phyloP scores from a whole-genome alignment of 1,140 invertebrate genomes.

The Drosophila pandora region DNA sequence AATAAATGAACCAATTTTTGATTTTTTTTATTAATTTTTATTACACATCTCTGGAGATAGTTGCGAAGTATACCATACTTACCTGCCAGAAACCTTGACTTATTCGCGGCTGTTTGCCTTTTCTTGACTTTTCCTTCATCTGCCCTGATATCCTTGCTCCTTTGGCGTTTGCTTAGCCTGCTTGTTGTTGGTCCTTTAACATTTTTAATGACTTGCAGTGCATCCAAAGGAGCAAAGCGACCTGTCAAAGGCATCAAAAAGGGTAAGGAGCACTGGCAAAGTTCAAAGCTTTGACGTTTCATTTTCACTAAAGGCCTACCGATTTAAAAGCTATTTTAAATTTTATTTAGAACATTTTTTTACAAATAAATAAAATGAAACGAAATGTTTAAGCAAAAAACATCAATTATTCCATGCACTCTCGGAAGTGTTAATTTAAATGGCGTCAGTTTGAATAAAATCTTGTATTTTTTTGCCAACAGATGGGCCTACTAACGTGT shows the following conservation, averaged over 20 bases:
- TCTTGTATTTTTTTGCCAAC: slow-evolving; percentile 17
- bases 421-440: slow-evolving; percentile 38
- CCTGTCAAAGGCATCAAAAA: slow-evolving; percentile 30
- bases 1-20: background rate
- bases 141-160: slow-evolving; percentile 20
- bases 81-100: slow-evolving; percentile 41
- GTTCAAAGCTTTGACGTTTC: slow-evolving; percentile 31
- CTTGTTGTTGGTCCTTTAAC: slow-evolving; percentile 40
- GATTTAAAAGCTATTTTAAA: background rate
- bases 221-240: slow-evolving; percentile 16
- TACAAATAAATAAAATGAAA: background rate
- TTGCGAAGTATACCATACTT: background rate
- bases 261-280: background rate
- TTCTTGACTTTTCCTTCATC: slow-evolving; percentile 37
- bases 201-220: slow-evolving; percentile 62
- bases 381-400: slow-evolving; percentile 9
- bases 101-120: slow-evolving; percentile 18
- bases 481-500: slow-evolving; percentile 6
- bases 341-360: background rate
- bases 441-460: slow-evolving; percentile 19
- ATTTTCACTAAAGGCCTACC: background rate
- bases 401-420: slow-evolving; percentile 22
- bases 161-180: slow-evolving; percentile 24
- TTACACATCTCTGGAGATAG: background rate
- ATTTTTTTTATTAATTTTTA: background rate